These are phyloP conservation scores for Drosophila sucinea DNA, from an alignment of 1,140 invertebrate species.

Conservation along the genomic window DNA sequence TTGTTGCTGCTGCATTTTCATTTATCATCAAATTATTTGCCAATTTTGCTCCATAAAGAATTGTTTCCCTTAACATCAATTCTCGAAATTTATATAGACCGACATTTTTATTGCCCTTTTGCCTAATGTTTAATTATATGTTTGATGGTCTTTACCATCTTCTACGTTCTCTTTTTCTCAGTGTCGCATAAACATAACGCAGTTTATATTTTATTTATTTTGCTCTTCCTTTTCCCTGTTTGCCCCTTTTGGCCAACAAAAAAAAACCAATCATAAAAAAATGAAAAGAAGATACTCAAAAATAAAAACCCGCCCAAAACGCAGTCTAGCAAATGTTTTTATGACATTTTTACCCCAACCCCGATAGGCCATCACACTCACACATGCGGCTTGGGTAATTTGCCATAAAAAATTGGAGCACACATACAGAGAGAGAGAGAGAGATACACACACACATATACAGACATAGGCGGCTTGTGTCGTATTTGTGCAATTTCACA, in stretches of 20 bases:
- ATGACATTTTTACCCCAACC: conserved; percentile 52
- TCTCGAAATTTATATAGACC: conserved; percentile 16
- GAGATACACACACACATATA: background rate
- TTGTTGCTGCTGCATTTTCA: background rate
- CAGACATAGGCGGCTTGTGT: conserved; percentile 42
- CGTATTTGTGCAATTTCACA: conserved; percentile 78
- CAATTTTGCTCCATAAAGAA: conserved; percentile 6
- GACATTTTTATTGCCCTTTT: conserved; percentile 54
- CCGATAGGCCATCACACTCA: conserved; percentile 18
- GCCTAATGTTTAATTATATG: conserved; percentile 76
- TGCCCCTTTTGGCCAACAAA: conserved; percentile 41
- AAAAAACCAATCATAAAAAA: conserved; percentile 70
- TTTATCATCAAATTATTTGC: conserved; percentile 12
- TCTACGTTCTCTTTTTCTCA: background rate
- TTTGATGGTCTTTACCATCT: conserved; percentile 47
- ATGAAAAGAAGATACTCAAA: conserved; percentile 3
- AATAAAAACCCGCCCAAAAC: conserved; percentile 54
- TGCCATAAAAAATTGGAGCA: conserved; percentile 79
- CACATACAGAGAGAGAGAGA: background rate
- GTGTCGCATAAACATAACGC: conserved; percentile 77
- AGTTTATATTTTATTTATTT: conserved; percentile 82
- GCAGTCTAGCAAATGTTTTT: conserved; percentile 70
- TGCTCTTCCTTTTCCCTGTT: conserved; percentile 37
- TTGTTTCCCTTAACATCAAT: conserved; percentile 10
- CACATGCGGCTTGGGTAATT: conserved; percentile 71